phyloP scores from a whole-genome alignment of 2,113 vertebrate genomes.

The Antigone vipio region DNA sequence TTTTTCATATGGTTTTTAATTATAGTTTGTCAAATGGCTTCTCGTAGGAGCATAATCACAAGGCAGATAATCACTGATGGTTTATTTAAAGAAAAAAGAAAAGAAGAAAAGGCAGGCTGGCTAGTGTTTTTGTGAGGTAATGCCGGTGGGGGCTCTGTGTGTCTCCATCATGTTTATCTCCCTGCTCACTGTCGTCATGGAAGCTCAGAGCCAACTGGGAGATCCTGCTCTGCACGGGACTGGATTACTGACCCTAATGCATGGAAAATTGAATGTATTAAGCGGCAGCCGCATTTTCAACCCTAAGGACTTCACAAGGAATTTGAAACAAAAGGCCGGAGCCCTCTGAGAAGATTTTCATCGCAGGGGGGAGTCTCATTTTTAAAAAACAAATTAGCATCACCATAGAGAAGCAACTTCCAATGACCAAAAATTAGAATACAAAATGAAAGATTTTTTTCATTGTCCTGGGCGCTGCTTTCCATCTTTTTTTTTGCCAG shows the following conservation, averaged over 20 bases:
- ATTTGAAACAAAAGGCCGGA: constrained; percentile 65
- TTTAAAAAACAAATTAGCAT: constrained; percentile 63
- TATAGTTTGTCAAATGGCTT: constrained; percentile 23
- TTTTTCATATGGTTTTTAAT: background rate
- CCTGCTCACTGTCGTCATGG: constrained; percentile 44
- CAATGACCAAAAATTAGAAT: constrained; percentile 52
- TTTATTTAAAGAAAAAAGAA: constrained; percentile 1
- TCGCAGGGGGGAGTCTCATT: constrained; percentile 19
- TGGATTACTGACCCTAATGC: constrained; percentile 60
- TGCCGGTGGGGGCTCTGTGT: background rate
- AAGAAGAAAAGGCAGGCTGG: background rate
- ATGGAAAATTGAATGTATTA: constrained; percentile 61
- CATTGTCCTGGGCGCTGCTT: background rate
- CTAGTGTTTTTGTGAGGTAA: background rate
- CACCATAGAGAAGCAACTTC: constrained; percentile 56
- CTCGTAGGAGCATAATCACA: constrained; percentile 26
- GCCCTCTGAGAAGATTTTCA: constrained; percentile 58
- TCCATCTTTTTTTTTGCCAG: background rate
- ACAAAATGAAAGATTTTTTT: constrained; percentile 49
- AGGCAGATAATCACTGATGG: background rate
- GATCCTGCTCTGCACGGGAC: constrained; percentile 29
- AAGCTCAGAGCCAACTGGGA: constrained; percentile 51
- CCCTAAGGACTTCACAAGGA: constrained; percentile 48
- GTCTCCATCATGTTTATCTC: constrained; percentile 31
- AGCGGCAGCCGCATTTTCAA: constrained; percentile 27